Conservation (phyloP, 2,113 vertebrate species). For the Callopanchax toddi region DNA sequence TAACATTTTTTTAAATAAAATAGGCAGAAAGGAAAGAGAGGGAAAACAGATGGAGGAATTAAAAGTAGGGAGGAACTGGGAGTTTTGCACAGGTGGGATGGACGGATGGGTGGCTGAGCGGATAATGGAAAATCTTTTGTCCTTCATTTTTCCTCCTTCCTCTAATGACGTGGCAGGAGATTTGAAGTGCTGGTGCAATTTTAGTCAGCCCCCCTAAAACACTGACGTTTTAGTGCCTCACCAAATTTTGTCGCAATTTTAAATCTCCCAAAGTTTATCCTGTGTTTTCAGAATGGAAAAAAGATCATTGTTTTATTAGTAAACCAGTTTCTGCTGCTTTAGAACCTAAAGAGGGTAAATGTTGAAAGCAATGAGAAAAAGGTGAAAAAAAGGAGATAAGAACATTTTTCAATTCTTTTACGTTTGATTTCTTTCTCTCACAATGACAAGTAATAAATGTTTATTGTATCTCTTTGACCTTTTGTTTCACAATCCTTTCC, state of each 20-base stretch:
- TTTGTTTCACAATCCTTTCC: not conserved
- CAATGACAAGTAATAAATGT: too few species aligned
- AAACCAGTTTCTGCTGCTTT: slow-evolving; percentile 56
- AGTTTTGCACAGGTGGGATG: slow-evolving; percentile 76
- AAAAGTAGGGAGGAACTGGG: slow-evolving; percentile 54
- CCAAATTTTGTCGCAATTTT: slow-evolving; percentile 65
- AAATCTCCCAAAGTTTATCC: slow-evolving; percentile 62
- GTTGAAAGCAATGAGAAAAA: slow-evolving; percentile 39
- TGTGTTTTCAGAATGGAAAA: slow-evolving; percentile 67
- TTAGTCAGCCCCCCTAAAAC: slow-evolving; percentile 64
- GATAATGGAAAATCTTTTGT: slow-evolving; percentile 73
- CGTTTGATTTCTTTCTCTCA: too few species aligned
- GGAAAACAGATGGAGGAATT: slow-evolving; percentile 77
- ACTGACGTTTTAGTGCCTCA: slow-evolving; percentile 65
- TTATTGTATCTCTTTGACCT: not conserved
- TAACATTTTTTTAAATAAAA: slow-evolving; percentile 55
- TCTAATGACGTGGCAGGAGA: slow-evolving; percentile 73
- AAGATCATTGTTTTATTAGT: slow-evolving; percentile 59
- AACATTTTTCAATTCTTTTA: too few species aligned
- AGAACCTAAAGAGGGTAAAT: slow-evolving; percentile 39
- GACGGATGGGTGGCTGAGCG: slow-evolving; percentile 52
- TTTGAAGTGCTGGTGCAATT: slow-evolving; percentile 50
- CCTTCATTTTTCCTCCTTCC: slow-evolving; percentile 40
- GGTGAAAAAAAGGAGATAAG: slow-evolving; percentile 14
- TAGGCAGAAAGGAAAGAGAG: slow-evolving; percentile 49